phyloP scores from a whole-genome alignment of 2,113 vertebrate species.

The Psilopsiagon aurifrons region DNA sequence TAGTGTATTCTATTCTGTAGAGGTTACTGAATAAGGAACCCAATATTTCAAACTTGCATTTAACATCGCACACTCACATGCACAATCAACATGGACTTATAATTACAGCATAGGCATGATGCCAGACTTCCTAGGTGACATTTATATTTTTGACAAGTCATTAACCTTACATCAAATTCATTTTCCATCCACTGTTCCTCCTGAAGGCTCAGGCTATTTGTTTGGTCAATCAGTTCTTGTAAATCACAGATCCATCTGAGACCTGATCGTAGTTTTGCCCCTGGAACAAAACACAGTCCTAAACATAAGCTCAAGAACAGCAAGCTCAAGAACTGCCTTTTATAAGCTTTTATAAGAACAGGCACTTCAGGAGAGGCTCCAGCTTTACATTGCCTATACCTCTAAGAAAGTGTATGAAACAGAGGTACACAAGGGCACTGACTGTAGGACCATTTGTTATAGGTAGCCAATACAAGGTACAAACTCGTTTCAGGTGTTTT shows the following conservation, averaged over 20 bases:
- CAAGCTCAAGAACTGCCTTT: neutral
- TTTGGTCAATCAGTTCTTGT: slow-evolving; percentile 7
- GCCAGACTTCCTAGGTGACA: neutral
- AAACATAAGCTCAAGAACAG: neutral
- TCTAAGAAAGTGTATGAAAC: neutral
- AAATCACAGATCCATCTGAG: neutral
- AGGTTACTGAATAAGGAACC: neutral
- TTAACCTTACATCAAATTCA: neutral
- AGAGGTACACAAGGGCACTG: neutral
- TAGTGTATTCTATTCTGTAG: neutral
- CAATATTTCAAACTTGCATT: neutral
- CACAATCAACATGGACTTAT: neutral
- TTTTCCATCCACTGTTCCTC: neutral
- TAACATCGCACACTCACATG: neutral
- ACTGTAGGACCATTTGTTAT: neutral
- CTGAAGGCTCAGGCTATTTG: neutral
- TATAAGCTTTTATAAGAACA: neutral
- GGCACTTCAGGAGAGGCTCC: neutral
- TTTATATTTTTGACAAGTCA: neutral
- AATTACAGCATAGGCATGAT: neutral
- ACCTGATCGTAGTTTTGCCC: neutral
- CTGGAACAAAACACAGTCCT: neutral
- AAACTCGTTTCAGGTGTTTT: slow-evolving; percentile 29
- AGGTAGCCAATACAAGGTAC: neutral
- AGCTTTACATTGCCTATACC: neutral